Base-by-base conservation (phyloP, 2,113 vertebrate genomes). In the Martes martes region DNA sequence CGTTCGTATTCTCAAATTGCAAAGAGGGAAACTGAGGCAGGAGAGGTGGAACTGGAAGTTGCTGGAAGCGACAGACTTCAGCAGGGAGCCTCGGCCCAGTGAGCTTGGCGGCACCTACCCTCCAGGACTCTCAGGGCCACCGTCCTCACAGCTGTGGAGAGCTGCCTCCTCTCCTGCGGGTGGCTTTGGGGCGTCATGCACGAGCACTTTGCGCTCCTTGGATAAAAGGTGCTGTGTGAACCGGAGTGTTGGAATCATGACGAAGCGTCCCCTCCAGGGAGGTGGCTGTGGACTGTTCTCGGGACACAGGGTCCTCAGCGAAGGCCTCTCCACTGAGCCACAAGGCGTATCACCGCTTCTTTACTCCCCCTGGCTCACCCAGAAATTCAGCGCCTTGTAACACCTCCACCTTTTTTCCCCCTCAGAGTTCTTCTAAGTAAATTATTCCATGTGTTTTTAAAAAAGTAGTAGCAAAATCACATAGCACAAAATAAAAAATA, bases 61-160 rank as follows among this genome's bases (percentile, higher is more conserved):
- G 1, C 71, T 23, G 42, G 33, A 57, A 71, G 33, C 36, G 67
- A 39, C 4, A 31, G 61, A 2, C 14, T 50, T 47, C 52, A 59
- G 42, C 1, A 3, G 9, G 10, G 65, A 71, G 11, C n/a, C 11
- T 11, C 2, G 2, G 33, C 1, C 7, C 0, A 11, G 85, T 6
- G 11, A 47, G 24, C 39, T 26, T 21, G 50, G 16, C 1, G 9
- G n/a, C 31, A 31, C 33, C 63, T 24, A 6, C 4, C 45, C 23
- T 31, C 28, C 45, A 9, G 6, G 9, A 7, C 11, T n/a, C 50
- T n/a, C 14, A 0, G 52, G 3, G 33, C n/a, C 6, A 16, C 0
- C 4, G 33, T n/a, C 39, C 52, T 78, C 24, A 39, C 18, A 42
- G 73, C 16, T 26, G 5, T 4, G 23, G 26, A 73, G 79, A 71